Evolutionary conservation across 2,113 vertebrate genomes (phyloP).

Genomic region (Taurulus bubalis): DNA sequence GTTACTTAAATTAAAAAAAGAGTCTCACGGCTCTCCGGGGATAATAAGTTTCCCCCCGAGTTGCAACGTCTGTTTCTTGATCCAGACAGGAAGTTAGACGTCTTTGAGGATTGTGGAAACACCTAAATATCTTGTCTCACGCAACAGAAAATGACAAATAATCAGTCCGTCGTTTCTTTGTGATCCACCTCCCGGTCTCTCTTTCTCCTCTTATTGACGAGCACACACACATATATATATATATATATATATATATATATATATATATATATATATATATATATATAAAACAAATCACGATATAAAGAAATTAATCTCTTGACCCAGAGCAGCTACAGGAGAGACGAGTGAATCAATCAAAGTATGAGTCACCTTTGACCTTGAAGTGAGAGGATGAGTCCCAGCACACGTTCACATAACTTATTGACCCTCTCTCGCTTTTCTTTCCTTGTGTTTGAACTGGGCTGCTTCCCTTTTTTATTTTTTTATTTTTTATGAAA

Average conservation of each 20-base stretch:
- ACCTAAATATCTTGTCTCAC: no score
- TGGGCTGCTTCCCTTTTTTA: not conserved
- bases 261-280: no score
- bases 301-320: conserved; percentile 24
- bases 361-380: conserved; percentile 31
- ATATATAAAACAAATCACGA: not conserved
- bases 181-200: conserved; percentile 12
- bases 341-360: conserved; percentile 43
- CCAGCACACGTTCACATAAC: not conserved
- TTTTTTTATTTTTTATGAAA: not conserved
- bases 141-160: not conserved
- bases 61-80: no score
- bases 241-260: not conserved
- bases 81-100: not conserved
- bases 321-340: conserved; percentile 52
- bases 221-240: not conserved
- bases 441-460: conserved; percentile 11
- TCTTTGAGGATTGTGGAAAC: not conserved
- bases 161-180: conserved; percentile 26
- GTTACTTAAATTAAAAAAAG: not conserved
- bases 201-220: not conserved
- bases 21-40: not conserved
- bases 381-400: conserved; percentile 12
- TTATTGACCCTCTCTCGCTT: not conserved
- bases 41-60: no score